These are phyloP conservation scores for Cactoblastis cactorum DNA, from an alignment of 2,888 invertebrate species.

Conservation along the genomic window DNA sequence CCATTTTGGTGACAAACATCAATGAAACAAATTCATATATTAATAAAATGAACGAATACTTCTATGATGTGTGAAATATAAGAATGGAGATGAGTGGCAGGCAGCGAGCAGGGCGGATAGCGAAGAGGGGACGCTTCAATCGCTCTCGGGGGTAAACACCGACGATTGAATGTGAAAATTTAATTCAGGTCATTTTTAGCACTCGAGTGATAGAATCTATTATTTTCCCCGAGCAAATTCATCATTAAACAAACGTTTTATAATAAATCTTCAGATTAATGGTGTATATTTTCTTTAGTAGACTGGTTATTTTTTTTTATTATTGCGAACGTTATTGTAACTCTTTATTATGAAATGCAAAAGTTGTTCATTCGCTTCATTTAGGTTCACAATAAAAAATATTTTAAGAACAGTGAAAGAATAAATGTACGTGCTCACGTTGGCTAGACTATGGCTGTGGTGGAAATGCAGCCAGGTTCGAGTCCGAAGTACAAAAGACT, in stretches of 20 bases:
- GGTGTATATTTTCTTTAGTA: neutral
- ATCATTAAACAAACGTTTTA: constrained; percentile 54
- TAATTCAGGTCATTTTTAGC: constrained; percentile 72
- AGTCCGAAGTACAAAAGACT: constrained; percentile 44
- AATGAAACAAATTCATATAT: neutral
- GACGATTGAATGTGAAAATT: constrained; percentile 76
- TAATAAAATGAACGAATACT: neutral
- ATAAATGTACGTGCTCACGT: constrained; percentile 16
- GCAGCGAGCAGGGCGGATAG: constrained; percentile 26
- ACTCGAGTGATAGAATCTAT: constrained; percentile 57
- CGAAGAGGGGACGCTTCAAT: constrained; percentile 42
- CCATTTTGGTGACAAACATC: too few species aligned
- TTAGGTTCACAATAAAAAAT: constrained; percentile 22
- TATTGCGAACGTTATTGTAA: neutral
- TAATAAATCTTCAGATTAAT: constrained; percentile 29
- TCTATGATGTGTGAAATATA: neutral
- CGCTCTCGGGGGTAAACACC: constrained; percentile 65
- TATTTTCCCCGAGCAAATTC: constrained; percentile 59
- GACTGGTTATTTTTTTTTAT: neutral
- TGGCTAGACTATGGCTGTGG: constrained; percentile 18
- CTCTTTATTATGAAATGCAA: neutral
- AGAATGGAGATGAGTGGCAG: constrained; percentile 26
- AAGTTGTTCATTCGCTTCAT: neutral
- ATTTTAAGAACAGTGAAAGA: constrained; percentile 19
- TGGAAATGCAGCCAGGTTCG: constrained; percentile 34